Percentiles rank a stretch among this genome's conserved stretches.
phyloP scores from a whole-genome alignment of 35 echinoderm and acorn worm genomes.

The Holothuria glaberrima region DNA sequence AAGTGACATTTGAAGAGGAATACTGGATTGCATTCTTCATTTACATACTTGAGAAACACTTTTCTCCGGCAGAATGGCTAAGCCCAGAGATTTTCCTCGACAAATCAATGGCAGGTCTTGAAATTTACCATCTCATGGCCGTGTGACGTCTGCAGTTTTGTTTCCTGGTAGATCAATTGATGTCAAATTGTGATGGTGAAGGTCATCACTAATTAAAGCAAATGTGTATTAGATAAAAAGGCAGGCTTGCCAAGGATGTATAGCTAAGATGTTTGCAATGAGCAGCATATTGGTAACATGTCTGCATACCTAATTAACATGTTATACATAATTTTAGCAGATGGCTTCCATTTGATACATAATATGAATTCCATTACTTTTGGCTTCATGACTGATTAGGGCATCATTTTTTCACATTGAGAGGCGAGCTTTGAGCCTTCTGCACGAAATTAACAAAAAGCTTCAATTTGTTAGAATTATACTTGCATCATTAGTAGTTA shows the following conservation, averaged over 20 bases:
- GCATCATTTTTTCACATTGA: no score
- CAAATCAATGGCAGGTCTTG: conserved; percentile 57
- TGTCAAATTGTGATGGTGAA: conserved; percentile 4
- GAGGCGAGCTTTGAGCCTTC: no score
- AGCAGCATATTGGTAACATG: no score
- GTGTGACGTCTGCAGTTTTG: conserved; percentile 17
- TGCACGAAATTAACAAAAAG: no score
- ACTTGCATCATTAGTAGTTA: no score
- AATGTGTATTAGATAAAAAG: not conserved
- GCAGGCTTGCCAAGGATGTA: not conserved
- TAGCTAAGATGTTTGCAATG: no score
- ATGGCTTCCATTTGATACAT: no score
- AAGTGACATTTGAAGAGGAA: conserved; percentile 63
- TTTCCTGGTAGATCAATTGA: conserved; percentile 40
- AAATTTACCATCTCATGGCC: conserved; percentile 57
- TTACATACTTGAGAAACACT: conserved; percentile 63
- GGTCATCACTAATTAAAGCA: conserved; percentile 50
- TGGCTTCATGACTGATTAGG: no score
- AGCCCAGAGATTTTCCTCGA: conserved; percentile 40
- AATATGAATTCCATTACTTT: no score
- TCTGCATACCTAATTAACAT: no score
- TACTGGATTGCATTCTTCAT: conserved; percentile 55
- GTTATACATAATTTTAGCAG: no score
- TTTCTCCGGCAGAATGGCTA: conserved; percentile 49
- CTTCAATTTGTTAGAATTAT: no score